Evolutionary conservation across 1,140 invertebrate genomes (phyloP).

Genomic region (Zophobas atratus): DNA sequence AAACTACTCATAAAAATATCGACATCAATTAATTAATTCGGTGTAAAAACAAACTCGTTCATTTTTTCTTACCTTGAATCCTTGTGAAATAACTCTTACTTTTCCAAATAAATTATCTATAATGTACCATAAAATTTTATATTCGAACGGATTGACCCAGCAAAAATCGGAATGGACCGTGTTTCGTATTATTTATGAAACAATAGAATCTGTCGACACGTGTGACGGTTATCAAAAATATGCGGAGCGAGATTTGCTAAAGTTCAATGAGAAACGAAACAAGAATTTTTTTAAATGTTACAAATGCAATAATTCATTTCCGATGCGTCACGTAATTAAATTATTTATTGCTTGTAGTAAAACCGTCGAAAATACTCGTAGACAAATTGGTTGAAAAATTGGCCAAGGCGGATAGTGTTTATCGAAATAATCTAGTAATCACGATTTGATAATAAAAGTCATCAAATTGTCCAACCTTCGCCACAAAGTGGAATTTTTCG

Average conservation of each 20-base stretch:
- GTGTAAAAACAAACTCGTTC: background rate
- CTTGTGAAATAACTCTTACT: conserved; percentile 8
- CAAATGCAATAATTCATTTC: conserved; percentile 1
- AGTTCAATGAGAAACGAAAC: background rate
- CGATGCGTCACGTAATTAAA: conserved; percentile 3
- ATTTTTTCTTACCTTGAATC: background rate
- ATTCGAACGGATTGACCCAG: background rate
- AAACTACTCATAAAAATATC: background rate
- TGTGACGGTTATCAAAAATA: too few relatives aligned
- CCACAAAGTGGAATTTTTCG: conserved; percentile 4
- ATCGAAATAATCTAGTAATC: conserved; percentile 4
- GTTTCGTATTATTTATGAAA: background rate
- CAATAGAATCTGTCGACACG: background rate
- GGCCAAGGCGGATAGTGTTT: background rate
- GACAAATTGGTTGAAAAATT: background rate
- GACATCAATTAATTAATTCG: conserved; percentile 6
- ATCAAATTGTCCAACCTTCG: background rate
- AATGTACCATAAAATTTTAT: conserved; percentile 1
- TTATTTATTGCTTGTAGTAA: conserved; percentile 2
- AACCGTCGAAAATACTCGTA: background rate
- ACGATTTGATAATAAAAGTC: background rate
- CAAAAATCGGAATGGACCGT: background rate
- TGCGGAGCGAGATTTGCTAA: background rate
- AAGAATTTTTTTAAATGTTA: background rate
- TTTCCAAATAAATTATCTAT: conserved; percentile 6